Evolutionary conservation across 1,140 invertebrate genomes (phyloP).

Genomic region (Papilio dardanus): DNA sequence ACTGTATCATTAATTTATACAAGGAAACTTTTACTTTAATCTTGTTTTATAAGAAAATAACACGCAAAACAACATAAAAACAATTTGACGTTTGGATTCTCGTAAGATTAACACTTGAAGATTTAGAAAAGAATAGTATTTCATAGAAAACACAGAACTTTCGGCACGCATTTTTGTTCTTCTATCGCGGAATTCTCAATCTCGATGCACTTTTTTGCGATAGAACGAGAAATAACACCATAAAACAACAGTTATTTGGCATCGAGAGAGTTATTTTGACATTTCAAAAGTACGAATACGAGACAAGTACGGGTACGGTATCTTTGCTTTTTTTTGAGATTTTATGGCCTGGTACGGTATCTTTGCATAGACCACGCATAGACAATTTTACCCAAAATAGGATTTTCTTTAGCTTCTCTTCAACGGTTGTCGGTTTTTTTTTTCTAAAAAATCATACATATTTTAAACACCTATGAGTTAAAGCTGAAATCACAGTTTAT

Average conservation of each 20-base stretch:
- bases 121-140: slow-evolving; percentile 34
- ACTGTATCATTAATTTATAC: slow-evolving; percentile 39
- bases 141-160: slow-evolving; percentile 21
- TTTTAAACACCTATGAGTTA: too few relatives aligned
- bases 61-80: slow-evolving; percentile 70
- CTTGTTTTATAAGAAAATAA: slow-evolving; percentile 55
- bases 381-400: background rate
- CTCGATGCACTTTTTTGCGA: slow-evolving; percentile 55
- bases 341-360: too few relatives aligned
- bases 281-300: slow-evolving; percentile 51
- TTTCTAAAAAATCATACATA: too few relatives aligned
- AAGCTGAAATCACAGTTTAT: too few relatives aligned
- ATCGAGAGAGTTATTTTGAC: slow-evolving; percentile 80
- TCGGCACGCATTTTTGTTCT: background rate
- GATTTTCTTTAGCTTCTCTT: background rate
- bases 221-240: slow-evolving; percentile 50
- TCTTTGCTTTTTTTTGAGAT: too few relatives aligned
- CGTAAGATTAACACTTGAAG: slow-evolving; percentile 47
- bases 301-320: slow-evolving; percentile 21
- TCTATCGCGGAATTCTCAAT: slow-evolving; percentile 60
- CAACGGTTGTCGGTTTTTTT: background rate
- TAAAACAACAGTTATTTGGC: slow-evolving; percentile 75
- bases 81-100: slow-evolving; percentile 69
- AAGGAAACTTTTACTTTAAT: slow-evolving; percentile 39
- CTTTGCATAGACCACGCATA: background rate